These are phyloP conservation scores for Echinarachnius parma DNA, from an alignment of 53 echinoderm and acorn worm genomes.

Conservation along the genomic window DNA sequence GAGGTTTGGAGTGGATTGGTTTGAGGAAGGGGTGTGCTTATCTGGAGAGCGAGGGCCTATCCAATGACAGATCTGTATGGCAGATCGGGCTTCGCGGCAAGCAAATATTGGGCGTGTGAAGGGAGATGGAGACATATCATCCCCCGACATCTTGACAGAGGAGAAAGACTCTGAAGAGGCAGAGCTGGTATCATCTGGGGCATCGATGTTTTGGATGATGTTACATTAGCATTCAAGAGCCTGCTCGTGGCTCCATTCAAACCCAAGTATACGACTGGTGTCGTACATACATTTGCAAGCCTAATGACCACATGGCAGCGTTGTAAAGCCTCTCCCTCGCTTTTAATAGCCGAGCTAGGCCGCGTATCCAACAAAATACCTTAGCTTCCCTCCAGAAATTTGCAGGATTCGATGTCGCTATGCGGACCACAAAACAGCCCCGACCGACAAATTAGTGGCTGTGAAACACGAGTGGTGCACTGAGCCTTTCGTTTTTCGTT, in stretches of 20 bases:
- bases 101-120: conserved; percentile 39
- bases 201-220: conserved; percentile 10
- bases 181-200: not conserved
- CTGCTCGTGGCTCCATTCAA: conserved; percentile 17
- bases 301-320: conserved; percentile 16
- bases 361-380: not conserved
- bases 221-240: conserved; percentile 42
- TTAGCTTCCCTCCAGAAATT: conserved; percentile 44
- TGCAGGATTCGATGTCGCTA: conserved; percentile 31
- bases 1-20: no score
- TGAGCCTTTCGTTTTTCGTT: conserved; percentile 17
- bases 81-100: conserved; percentile 23
- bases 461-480: conserved; percentile 30
- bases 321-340: not conserved
- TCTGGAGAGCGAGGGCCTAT: conserved; percentile 10
- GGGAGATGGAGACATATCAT: conserved; percentile 22
- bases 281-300: conserved; percentile 33
- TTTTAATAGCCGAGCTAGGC: not conserved
- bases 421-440: conserved; percentile 7
- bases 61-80: conserved; percentile 43
- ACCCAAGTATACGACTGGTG: conserved; percentile 36
- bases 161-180: conserved; percentile 19
- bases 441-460: conserved; percentile 28
- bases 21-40: no score
- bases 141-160: not conserved